Evolutionary conservation across 2,113 vertebrate species (phyloP), one percentile per base, ranked within the genome.

Genomic region (Leiothrix lutea): DNA sequence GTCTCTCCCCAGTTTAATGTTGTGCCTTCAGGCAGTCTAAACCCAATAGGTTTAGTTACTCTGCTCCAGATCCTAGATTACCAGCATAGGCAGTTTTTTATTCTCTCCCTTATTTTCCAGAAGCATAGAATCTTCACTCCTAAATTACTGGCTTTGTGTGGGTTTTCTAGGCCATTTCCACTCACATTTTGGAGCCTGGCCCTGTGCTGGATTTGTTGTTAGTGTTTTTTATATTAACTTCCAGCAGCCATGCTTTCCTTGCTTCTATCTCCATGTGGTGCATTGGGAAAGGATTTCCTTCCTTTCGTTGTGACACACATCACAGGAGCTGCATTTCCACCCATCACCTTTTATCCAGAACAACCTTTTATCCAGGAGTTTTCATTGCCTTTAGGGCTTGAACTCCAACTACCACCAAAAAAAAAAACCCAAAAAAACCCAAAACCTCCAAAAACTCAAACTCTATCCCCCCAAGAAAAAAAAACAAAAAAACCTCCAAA

Each of bases 11-110:
- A 91, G 95, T 93, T 97, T 95, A 91, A 94, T 94, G 95, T 85
- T 95, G 80, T 97, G 97, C 96, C 97, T 96, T 57, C 81, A 84
- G 97, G 97, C 97, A 88, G 72, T 90, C 72, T 92, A 74, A 95
- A 42, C 81, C 95, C 53, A 93, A 50, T 88, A 95, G 95, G 92
- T 91, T 95, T 71, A 58, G 86, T 94, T 96, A 48, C 95, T 96
- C 74, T 81, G 72, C 93, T 97, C 94, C 95, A 92, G 95, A 97
- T 93, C 60, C 88, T 92, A 88, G 94, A 92, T 97, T 94, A 94
- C 81, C 85, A 90, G 80, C 88, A 86, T 38, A 92, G 88, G 64
- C 90, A 84, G 57, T 70, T 96, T 77, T 77, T 95, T 92, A 80
- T 88, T 70, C 87, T 90, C 23, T 9, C 62, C 84, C 91, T 74